Conservation (phyloP, 2,888 invertebrate species). For the Omphaloscelis lunosa region DNA sequence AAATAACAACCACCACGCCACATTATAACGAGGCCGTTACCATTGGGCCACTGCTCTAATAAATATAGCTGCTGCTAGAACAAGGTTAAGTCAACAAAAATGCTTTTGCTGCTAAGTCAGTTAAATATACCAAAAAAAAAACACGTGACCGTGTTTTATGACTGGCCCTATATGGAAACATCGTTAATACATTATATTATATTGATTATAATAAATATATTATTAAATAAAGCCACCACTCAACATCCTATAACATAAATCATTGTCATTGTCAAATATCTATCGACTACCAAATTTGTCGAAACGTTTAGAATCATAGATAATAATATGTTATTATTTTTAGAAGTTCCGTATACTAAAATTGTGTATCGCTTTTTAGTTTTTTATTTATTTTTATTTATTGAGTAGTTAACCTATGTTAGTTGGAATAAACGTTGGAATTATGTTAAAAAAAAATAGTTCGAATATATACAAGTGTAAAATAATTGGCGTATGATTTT, state of each 20-base stretch:
- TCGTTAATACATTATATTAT: slow-evolving; percentile 9
- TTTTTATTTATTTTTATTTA: not conserved
- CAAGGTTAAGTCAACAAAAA: not conserved
- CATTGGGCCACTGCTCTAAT: too few species aligned
- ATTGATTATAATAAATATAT: slow-evolving; percentile 26
- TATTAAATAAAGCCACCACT: slow-evolving; percentile 12
- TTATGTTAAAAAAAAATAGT: not conserved
- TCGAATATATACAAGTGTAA: not conserved
- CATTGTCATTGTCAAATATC: slow-evolving; percentile 32
- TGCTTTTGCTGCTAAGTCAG: not conserved
- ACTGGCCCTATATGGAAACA: not conserved
- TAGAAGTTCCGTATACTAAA: slow-evolving; percentile 48
- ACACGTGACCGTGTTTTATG: not conserved
- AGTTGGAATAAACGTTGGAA: not conserved
- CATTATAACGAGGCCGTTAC: too few species aligned
- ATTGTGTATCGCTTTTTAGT: not conserved
- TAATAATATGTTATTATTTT: slow-evolving; percentile 35
- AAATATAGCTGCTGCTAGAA: too few species aligned
- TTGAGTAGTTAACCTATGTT: not conserved
- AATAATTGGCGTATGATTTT: not conserved
- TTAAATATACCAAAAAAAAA: not conserved
- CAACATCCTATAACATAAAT: slow-evolving; percentile 48
- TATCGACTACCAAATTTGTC: slow-evolving; percentile 24
- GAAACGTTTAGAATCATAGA: slow-evolving; percentile 26
- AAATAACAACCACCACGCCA: too few species aligned